A percentile compares a stretch with the other conserved stretches of the same genome.
These are phyloP conservation scores for Hermaeophaga mercurialis DNA, from an alignment of 2,888 invertebrate species.

Conservation along the genomic window DNA sequence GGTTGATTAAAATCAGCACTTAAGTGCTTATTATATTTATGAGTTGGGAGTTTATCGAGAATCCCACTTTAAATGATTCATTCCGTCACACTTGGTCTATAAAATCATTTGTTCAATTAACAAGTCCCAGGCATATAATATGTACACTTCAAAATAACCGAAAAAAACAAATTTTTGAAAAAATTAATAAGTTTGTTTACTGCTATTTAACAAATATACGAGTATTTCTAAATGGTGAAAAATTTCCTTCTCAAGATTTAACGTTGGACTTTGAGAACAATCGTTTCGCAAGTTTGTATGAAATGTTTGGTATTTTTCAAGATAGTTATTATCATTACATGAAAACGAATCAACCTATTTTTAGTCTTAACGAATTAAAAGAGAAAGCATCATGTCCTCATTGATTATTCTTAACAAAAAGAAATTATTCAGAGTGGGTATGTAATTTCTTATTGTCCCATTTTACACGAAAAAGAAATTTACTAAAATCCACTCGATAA, in stretches of 20 bases:
- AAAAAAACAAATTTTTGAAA: constrained; percentile 10
- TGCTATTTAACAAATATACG: constrained; percentile 20
- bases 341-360: constrained; percentile 5
- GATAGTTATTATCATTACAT: constrained; percentile 15
- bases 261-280: constrained; percentile 17
- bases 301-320: constrained; percentile 30
- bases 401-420: background rate
- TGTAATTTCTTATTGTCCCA: background rate
- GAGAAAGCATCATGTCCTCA: background rate
- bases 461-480: constrained; percentile 4
- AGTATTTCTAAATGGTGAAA: constrained; percentile 24
- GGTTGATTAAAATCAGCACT: constrained; percentile 17
- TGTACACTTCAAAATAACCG: constrained; percentile 12
- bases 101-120: constrained; percentile 24
- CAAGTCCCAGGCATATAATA: constrained; percentile 24
- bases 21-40: constrained; percentile 23
- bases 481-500: too few relatives aligned
- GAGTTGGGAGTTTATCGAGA: constrained; percentile 30
- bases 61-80: constrained; percentile 23
- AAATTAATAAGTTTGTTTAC: constrained; percentile 21
- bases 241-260: constrained; percentile 10
- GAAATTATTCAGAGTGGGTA: background rate
- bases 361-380: too few relatives aligned
- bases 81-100: constrained; percentile 29
- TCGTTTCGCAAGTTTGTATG: constrained; percentile 24